phyloP scores from a whole-genome alignment of 2,888 invertebrate species.

The Leptopterna dolabrata region DNA sequence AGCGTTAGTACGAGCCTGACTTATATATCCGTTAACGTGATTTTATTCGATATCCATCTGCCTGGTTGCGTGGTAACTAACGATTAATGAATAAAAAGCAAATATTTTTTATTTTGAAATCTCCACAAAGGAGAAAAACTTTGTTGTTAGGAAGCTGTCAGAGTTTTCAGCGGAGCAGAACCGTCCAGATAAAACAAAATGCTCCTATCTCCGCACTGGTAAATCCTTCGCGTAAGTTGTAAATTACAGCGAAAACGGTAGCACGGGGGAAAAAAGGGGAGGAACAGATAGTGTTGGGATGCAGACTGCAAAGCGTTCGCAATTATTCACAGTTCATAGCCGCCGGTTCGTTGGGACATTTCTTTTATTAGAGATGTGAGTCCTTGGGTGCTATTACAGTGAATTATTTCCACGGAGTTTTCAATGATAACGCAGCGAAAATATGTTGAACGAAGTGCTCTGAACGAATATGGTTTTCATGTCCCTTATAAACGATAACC shows the following conservation, averaged over 20 bases:
- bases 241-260: background rate
- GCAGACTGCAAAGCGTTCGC: background rate
- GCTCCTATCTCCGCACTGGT: background rate
- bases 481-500: too few species aligned
- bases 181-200: background rate
- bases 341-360: background rate
- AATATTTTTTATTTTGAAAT: too few species aligned
- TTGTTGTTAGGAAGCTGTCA: background rate
- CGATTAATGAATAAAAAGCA: too few species aligned
- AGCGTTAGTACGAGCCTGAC: too few species aligned
- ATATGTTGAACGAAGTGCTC: background rate
- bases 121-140: background rate
- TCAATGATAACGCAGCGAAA: background rate
- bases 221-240: background rate
- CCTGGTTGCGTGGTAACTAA: too few species aligned
- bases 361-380: background rate
- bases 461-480: too few species aligned
- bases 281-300: background rate
- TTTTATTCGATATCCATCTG: too few species aligned
- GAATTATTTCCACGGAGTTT: background rate
- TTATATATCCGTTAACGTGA: too few species aligned
- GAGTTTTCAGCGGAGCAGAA: background rate
- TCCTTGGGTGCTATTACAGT: background rate
- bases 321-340: conserved; percentile 11
- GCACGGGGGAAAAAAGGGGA: background rate